phyloP scores from a whole-genome alignment of 2,113 vertebrate species.

The Podilymbus podiceps region DNA sequence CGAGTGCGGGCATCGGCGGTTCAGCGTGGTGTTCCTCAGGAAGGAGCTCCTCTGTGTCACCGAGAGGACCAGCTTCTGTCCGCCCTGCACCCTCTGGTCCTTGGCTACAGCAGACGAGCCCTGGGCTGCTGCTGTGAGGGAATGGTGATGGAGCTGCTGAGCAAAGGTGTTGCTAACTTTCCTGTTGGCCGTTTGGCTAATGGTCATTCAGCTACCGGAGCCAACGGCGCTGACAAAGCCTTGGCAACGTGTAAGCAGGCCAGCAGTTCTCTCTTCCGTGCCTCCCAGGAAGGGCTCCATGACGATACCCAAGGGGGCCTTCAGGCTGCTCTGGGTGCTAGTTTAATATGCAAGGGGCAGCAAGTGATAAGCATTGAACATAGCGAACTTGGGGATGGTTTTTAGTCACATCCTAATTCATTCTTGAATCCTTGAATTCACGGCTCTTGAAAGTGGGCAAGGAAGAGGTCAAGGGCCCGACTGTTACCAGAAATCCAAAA shows the following conservation, averaged over 20 bases:
- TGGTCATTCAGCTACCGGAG: background rate
- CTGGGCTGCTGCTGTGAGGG: background rate
- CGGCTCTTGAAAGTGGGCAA: background rate
- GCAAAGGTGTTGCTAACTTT: background rate
- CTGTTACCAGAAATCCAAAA: background rate
- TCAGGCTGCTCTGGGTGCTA: too few relatives aligned
- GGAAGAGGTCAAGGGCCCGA: background rate
- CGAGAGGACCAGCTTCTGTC: too few relatives aligned
- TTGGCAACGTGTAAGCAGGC: background rate
- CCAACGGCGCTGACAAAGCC: background rate
- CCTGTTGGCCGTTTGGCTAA: background rate
- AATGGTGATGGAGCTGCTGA: background rate
- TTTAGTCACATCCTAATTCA: background rate
- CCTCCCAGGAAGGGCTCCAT: background rate
- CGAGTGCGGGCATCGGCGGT: background rate
- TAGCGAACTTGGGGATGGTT: background rate
- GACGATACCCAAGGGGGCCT: background rate
- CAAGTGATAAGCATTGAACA: background rate
- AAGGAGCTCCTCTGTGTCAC: too few relatives aligned
- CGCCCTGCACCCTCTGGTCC: too few relatives aligned
- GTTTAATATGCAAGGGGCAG: background rate
- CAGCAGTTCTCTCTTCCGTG: background rate
- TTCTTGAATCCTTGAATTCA: rapidly evolving
- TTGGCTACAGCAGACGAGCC: rapidly evolving
- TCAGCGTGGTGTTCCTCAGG: background rate